Evolutionary conservation across 2,888 invertebrate species (phyloP), one percentile per base, ranked within the genome.

Genomic region (Tigriopus californicus): DNA sequence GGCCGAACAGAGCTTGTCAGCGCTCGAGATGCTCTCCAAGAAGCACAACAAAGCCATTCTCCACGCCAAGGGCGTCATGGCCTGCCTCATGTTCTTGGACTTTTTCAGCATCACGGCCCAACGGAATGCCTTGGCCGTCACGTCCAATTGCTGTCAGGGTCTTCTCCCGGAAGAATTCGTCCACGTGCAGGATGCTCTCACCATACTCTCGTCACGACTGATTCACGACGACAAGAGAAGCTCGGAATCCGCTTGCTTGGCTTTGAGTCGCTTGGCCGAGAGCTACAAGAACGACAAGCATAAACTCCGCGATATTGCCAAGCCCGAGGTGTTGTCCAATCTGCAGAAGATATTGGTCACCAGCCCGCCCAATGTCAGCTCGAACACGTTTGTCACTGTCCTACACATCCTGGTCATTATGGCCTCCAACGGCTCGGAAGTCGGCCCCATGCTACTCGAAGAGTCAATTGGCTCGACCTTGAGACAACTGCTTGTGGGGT

Each of bases 91-190:
- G 68, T 97, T 89, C 71, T 77, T 98, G 70, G 98, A 98, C 71
- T 98, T 98, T 78, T 98, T 98, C 76, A 94, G 95, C 52, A 92
- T 95, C 67, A 89, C 89, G 69, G 95, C 97, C 13, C 98, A 98
- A 74, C 81, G 97, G 41, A 87, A 94, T 51, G 95, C 97, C 1
- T 76, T 98, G 60, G 87, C 91, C 24, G 89, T 97, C 65, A 92
- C 95, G 0, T 94, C 97, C 60, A 98, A 98, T 72, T 98, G 97
- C 73, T 97, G 94, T 71, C 84, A 91, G 71, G 92, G 89, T 74
- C 77, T 95, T 66, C 85, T 86, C 47, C 77, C 83, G 1, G 94
- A 94, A 67, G 97, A 98, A 73, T 97, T 97, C 73, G 85, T 87
- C 68, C 83, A 89, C 67, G 86, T 95, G 25, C 78, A 83, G 12